Percentiles rank a stretch among this genome's conserved stretches.
These are phyloP conservation scores for Proteles cristata DNA, from an alignment of 2,113 vertebrate genomes.

Conservation along the genomic window DNA sequence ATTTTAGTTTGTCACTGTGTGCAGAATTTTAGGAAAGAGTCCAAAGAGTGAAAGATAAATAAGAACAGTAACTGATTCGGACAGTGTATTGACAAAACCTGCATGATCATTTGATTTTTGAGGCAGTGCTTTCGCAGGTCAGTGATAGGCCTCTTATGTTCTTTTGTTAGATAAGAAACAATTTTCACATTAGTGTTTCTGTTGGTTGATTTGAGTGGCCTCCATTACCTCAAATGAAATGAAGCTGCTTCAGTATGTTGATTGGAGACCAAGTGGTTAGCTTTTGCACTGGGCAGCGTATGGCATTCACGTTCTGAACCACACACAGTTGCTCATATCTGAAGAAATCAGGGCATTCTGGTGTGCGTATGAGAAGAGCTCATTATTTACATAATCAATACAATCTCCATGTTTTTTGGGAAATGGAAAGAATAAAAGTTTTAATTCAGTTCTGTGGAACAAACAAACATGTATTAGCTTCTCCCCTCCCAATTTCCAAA, in stretches of 20 bases:
- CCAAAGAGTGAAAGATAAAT: constrained; percentile 14
- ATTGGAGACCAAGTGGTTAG: neutral
- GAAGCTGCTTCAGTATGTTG: neutral
- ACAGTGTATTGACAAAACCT: neutral
- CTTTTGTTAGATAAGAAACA: neutral
- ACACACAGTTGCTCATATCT: neutral
- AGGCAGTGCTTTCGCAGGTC: neutral
- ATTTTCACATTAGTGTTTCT: neutral
- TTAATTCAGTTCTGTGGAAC: neutral
- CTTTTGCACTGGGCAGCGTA: neutral
- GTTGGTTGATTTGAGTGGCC: neutral
- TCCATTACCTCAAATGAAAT: neutral
- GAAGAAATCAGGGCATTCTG: neutral
- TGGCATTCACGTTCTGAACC: neutral
- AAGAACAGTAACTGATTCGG: neutral
- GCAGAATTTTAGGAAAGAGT: neutral
- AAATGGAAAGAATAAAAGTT: neutral
- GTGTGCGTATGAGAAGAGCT: neutral
- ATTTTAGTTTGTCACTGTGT: neutral
- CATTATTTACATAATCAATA: neutral
- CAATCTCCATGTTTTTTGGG: neutral
- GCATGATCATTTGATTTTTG: neutral
- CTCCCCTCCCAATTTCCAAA: neutral
- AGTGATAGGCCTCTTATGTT: neutral
- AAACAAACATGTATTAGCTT: neutral